Evolutionary conservation across 2,888 invertebrate species (phyloP).

Genomic region (Cheilosia soror): DNA sequence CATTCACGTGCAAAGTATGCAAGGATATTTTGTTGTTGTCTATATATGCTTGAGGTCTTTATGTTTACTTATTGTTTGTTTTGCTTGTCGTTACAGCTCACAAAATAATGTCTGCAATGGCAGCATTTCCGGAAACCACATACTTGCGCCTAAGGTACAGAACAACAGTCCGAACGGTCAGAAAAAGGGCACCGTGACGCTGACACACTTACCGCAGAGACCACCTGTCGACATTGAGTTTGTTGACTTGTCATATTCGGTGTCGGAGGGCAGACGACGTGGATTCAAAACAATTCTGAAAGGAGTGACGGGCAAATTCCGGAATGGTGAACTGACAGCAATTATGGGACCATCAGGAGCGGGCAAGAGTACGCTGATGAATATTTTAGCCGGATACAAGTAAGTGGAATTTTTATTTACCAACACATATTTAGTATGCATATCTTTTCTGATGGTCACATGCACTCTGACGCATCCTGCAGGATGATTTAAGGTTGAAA

Average conservation of each 20-base stretch:
- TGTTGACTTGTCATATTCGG: constrained; percentile 93
- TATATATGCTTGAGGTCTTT: not conserved
- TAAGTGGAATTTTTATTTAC: constrained; percentile 83
- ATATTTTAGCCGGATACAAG: constrained; percentile 95
- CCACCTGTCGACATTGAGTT: constrained; percentile 96
- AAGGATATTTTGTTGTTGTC: constrained; percentile 9
- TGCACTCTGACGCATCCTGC: no score
- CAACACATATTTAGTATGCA: not conserved
- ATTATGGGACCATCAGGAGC: constrained; percentile 97
- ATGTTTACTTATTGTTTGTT: constrained; percentile 4
- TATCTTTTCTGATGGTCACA: not conserved
- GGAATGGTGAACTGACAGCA: constrained; percentile 95
- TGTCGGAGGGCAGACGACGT: constrained; percentile 91
- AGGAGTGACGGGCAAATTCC: constrained; percentile 94
- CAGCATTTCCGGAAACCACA: constrained; percentile 83
- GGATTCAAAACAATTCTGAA: constrained; percentile 95
- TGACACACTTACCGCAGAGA: constrained; percentile 93
- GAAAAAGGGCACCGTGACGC: constrained; percentile 89
- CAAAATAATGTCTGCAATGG: constrained; percentile 91
- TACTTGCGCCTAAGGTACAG: constrained; percentile 88
- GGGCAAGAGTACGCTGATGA: constrained; percentile 93
- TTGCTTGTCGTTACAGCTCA: constrained; percentile 85
- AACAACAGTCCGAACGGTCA: constrained; percentile 87
- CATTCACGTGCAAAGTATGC: constrained; percentile 70
- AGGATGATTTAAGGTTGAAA: no score